These are phyloP conservation scores for Rhabditoides inermis DNA, from an alignment of 2,888 invertebrate species.

Conservation along the genomic window DNA sequence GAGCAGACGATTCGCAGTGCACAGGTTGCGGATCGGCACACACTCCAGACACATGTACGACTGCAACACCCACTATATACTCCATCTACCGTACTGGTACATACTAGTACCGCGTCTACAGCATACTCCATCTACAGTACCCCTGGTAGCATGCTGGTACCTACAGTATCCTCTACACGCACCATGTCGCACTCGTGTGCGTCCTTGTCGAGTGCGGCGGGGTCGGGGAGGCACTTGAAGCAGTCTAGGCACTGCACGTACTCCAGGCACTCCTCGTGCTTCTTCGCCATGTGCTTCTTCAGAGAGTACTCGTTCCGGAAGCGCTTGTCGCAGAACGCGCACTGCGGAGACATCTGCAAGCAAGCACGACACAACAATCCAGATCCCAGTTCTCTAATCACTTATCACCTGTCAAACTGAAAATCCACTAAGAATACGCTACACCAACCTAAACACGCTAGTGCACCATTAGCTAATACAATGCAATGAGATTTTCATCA, in stretches of 20 bases:
- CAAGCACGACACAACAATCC: neutral
- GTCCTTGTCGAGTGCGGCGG: slow-evolving; percentile 22
- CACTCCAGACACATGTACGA: slow-evolving; percentile 50
- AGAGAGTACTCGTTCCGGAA: slow-evolving; percentile 51
- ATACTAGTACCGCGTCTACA: too few relatives aligned
- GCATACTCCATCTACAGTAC: neutral
- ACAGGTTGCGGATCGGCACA: slow-evolving; percentile 48
- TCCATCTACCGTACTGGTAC: too few relatives aligned
- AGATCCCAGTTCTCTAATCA: too few relatives aligned
- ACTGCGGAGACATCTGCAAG: slow-evolving; percentile 47
- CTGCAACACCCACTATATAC: slow-evolving; percentile 18
- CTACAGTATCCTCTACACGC: neutral
- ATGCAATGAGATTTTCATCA: too few relatives aligned
- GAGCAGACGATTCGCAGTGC: slow-evolving; percentile 32
- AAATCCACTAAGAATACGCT: too few relatives aligned
- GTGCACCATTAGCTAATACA: too few relatives aligned
- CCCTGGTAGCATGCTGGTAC: neutral
- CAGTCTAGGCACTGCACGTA: slow-evolving; percentile 50
- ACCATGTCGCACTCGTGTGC: slow-evolving; percentile 49
- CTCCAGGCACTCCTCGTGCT: slow-evolving; percentile 47
- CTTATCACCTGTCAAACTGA: too few relatives aligned
- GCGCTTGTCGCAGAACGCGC: slow-evolving; percentile 52
- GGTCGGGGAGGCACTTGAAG: slow-evolving; percentile 42
- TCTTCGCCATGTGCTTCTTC: slow-evolving; percentile 46
- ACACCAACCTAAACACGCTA: too few relatives aligned